Evolutionary conservation across 2,113 vertebrate genomes (phyloP).

Genomic region (Anolis carolinensis): DNA sequence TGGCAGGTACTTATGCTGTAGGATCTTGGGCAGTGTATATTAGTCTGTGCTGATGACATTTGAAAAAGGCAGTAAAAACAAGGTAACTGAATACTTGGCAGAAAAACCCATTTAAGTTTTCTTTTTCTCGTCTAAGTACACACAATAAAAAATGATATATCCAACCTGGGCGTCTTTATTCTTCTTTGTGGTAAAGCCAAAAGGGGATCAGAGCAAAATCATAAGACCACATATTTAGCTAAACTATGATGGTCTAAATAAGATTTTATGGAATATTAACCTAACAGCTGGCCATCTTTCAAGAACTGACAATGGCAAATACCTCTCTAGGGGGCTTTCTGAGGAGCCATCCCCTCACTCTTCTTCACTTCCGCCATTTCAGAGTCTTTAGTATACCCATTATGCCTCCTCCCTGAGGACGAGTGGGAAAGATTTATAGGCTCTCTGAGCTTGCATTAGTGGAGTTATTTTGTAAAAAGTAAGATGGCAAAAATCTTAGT

Average conservation of each 20-base stretch:
- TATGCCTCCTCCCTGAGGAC: constrained; percentile 4
- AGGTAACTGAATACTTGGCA: not conserved
- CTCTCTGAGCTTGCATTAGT: not conserved
- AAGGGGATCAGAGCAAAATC: constrained; percentile 5
- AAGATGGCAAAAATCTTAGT: not conserved
- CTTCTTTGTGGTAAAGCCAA: constrained; percentile 23
- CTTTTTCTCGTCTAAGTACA: not conserved
- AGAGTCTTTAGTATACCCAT: constrained; percentile 7
- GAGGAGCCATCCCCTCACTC: constrained; percentile 19
- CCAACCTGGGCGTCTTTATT: not conserved
- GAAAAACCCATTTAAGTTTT: not conserved
- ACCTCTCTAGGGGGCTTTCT: constrained; percentile 1
- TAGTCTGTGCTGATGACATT: not conserved
- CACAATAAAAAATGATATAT: constrained; percentile 11
- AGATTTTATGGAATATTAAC: constrained; percentile 36
- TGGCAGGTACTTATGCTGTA: not conserved
- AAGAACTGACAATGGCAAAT: constrained; percentile 11
- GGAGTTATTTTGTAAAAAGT: not conserved
- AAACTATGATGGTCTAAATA: constrained; percentile 27
- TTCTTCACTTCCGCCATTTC: not conserved
- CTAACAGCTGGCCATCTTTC: constrained; percentile 19
- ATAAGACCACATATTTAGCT: constrained; percentile 31
- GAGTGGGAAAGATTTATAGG: constrained; percentile 22
- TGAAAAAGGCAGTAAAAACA: constrained; percentile 6
- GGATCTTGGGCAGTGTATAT: not conserved